phyloP scores from a whole-genome alignment of 2,888 invertebrate species.

The Conistra vaccinii region DNA sequence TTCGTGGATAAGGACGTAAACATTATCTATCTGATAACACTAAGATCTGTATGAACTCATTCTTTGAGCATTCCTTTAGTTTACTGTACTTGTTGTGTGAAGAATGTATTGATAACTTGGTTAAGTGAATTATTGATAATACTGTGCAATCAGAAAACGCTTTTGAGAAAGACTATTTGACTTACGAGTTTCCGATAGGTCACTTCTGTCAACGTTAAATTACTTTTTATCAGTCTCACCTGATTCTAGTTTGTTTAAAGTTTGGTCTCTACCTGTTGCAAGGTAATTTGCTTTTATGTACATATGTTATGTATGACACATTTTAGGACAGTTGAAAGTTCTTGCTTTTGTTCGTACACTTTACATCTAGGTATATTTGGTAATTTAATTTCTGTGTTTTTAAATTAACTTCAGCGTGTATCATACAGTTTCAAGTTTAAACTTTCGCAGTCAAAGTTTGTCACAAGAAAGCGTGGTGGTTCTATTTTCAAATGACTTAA shows the following conservation, averaged over 20 bases:
- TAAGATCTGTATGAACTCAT: slow-evolving; percentile 79
- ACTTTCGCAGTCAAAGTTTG: neutral
- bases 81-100: slow-evolving; percentile 48
- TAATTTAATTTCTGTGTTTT: neutral
- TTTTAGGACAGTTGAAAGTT: neutral
- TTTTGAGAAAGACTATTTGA: slow-evolving; percentile 18
- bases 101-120: slow-evolving; percentile 47
- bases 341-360: neutral
- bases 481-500: neutral
- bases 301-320: neutral
- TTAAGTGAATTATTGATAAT: slow-evolving; percentile 30
- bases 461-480: neutral
- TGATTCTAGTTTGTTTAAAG: slow-evolving; percentile 17
- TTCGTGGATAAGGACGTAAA: slow-evolving; percentile 80
- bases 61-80: slow-evolving; percentile 72
- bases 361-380: neutral
- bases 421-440: neutral
- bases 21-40: slow-evolving; percentile 84
- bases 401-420: neutral
- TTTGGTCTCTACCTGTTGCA: neutral
- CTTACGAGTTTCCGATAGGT: slow-evolving; percentile 6
- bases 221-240: neutral
- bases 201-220: slow-evolving; percentile 16
- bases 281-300: neutral
- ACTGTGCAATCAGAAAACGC: slow-evolving; percentile 12